Conservation (phyloP, 2,888 invertebrate species). For the Petrolisthes manimaculis region DNA sequence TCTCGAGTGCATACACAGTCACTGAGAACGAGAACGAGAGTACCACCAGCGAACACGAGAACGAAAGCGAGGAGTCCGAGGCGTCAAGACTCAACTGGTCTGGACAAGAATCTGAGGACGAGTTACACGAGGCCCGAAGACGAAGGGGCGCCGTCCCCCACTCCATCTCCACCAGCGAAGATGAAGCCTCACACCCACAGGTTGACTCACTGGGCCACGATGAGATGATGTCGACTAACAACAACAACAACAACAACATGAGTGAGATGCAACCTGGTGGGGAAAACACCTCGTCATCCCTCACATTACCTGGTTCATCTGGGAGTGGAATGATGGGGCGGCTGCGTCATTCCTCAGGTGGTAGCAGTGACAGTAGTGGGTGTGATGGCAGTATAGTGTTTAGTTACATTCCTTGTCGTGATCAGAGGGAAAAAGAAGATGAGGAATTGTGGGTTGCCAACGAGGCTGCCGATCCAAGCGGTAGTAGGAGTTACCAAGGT, state of each 20-base stretch:
- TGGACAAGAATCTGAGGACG: slow-evolving; percentile 33
- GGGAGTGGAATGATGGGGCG: background rate
- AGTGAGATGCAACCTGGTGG: no score
- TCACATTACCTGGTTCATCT: background rate
- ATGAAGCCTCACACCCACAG: background rate
- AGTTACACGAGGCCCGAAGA: background rate
- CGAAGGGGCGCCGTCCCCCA: background rate
- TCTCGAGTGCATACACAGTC: slow-evolving; percentile 62
- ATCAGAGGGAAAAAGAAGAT: slow-evolving; percentile 55
- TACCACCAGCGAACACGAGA: background rate
- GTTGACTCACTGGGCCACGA: background rate
- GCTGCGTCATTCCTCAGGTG: slow-evolving; percentile 18
- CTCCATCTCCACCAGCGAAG: background rate
- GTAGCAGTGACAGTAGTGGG: slow-evolving; percentile 9
- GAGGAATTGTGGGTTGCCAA: slow-evolving; percentile 64
- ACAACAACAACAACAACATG: no score
- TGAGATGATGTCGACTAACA: background rate
- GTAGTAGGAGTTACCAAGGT: background rate
- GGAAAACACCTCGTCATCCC: background rate
- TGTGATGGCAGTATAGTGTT: slow-evolving; percentile 38
- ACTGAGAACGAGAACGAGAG: slow-evolving; percentile 50
- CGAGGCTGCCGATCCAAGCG: slow-evolving; percentile 39
- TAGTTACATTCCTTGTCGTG: slow-evolving; percentile 45
- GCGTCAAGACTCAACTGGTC: slow-evolving; percentile 41
- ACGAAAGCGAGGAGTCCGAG: slow-evolving; percentile 31